A percentile compares a stretch with the other conserved stretches of the same genome.
These are phyloP conservation scores for Zootoca vivipara DNA, from an alignment of 2,113 vertebrate genomes.

Conservation along the genomic window DNA sequence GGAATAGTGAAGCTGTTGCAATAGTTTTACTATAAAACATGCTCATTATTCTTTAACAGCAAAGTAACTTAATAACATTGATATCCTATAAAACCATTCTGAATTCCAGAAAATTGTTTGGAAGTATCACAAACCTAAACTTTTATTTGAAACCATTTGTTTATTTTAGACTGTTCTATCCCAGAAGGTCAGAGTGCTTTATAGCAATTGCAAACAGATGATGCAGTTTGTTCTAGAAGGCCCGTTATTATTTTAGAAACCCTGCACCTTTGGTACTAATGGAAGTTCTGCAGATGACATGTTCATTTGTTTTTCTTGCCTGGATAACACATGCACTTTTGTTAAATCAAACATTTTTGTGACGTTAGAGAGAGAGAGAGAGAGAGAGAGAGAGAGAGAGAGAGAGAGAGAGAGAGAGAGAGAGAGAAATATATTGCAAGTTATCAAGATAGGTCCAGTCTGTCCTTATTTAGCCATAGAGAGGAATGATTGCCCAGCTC, in stretches of 20 bases:
- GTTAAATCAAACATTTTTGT: not conserved
- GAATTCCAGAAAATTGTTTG: not conserved
- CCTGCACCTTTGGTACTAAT: not conserved
- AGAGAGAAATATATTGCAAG: not conserved
- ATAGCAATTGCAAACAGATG: not conserved
- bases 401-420: not conserved
- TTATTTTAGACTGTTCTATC: not conserved
- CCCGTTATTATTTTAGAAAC: not conserved
- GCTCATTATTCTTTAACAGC: too few species aligned
- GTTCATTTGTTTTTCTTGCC: not conserved
- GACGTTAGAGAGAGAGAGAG: not conserved
- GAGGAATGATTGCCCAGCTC: not conserved
- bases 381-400: not conserved
- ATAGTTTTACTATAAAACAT: too few species aligned
- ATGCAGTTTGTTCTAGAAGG: not conserved
- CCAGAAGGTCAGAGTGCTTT: not conserved
- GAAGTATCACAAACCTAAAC: not conserved
- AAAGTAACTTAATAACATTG: not conserved
- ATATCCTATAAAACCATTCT: not conserved
- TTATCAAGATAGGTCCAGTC: not conserved
- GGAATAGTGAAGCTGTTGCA: too few species aligned
- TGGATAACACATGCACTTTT: not conserved
- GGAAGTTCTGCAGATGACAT: not conserved
- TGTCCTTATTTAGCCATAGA: not conserved
- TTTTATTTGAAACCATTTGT: not conserved